These are phyloP conservation scores for Antrozous pallidus DNA, from an alignment of 2,797 vertebrate species.

Conservation along the genomic window DNA sequence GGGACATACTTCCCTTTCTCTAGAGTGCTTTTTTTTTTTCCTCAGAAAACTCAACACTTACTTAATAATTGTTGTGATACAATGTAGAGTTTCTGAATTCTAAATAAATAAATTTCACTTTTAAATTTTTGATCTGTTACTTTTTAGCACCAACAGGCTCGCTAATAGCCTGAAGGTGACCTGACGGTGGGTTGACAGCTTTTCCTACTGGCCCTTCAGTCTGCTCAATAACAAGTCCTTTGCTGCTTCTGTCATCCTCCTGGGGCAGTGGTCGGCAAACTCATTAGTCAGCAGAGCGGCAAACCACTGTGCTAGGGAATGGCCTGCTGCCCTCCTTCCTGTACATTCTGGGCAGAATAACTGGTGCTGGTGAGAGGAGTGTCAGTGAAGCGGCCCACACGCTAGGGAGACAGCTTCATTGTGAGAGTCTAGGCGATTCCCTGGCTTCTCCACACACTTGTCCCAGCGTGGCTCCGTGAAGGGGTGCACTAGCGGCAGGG, in stretches of 20 bases:
- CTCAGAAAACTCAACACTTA: conserved; percentile 68
- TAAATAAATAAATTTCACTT: conserved; percentile 68
- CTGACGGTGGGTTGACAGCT: neutral
- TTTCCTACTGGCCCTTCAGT: neutral
- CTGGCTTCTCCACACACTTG: conserved; percentile 90
- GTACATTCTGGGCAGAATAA: conserved; percentile 92
- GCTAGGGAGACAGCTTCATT: conserved; percentile 90
- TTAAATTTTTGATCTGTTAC: conserved; percentile 53
- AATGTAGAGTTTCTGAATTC: conserved; percentile 68
- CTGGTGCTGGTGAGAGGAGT: conserved; percentile 91
- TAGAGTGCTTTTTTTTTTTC: neutral
- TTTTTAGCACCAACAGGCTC: conserved; percentile 61
- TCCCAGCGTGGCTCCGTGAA: conserved; percentile 95
- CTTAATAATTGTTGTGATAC: conserved; percentile 57
- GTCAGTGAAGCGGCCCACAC: conserved; percentile 92
- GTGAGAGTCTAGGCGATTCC: conserved; percentile 88
- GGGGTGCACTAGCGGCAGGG: conserved; percentile 82
- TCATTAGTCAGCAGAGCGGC: no score
- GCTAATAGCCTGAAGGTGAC: neutral
- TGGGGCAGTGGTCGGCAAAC: no score
- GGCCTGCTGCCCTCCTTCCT: conserved; percentile 88
- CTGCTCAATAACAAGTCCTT: conserved; percentile 39
- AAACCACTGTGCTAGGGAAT: no score
- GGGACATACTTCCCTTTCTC: neutral
- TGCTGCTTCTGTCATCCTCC: conserved; percentile 29